Conservation (phyloP, 2,797 vertebrate genomes). For the Sebastolobus alascanus region DNA sequence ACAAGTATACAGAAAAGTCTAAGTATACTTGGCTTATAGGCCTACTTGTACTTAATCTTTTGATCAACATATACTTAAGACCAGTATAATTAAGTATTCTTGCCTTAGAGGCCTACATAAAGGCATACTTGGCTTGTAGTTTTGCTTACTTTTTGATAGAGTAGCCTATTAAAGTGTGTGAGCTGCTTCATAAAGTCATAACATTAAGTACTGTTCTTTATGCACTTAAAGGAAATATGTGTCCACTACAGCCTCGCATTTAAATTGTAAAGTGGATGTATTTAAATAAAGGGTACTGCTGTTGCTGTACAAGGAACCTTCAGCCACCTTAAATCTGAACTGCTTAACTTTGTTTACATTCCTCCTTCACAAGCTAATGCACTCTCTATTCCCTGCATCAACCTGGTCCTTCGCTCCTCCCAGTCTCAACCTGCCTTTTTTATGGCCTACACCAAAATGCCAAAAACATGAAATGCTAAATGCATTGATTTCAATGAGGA, state of each 20-base stretch:
- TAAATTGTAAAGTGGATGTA: not conserved
- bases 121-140: too few species aligned
- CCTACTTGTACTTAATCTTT: too few species aligned
- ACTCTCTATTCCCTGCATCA: not conserved
- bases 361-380: not conserved
- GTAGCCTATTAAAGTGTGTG: too few species aligned
- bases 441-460: conserved; percentile 1
- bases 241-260: not conserved
- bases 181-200: conserved; percentile 5
- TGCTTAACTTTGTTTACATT: conserved; percentile 5
- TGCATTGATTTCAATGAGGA: conserved; percentile 30
- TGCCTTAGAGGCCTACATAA: too few species aligned
- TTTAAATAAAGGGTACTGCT: not conserved
- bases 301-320: not conserved
- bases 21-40: too few species aligned
- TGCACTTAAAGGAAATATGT: not conserved
- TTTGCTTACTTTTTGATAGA: too few species aligned
- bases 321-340: not conserved
- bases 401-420: not conserved
- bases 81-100: too few species aligned
- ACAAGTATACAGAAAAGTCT: too few species aligned
- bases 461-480: conserved; percentile 1
- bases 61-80: too few species aligned
- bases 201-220: conserved; percentile 3
- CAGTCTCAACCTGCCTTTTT: not conserved